Evolutionary conservation across 2,113 vertebrate species (phyloP).

Genomic region (Pseudois nayaur): DNA sequence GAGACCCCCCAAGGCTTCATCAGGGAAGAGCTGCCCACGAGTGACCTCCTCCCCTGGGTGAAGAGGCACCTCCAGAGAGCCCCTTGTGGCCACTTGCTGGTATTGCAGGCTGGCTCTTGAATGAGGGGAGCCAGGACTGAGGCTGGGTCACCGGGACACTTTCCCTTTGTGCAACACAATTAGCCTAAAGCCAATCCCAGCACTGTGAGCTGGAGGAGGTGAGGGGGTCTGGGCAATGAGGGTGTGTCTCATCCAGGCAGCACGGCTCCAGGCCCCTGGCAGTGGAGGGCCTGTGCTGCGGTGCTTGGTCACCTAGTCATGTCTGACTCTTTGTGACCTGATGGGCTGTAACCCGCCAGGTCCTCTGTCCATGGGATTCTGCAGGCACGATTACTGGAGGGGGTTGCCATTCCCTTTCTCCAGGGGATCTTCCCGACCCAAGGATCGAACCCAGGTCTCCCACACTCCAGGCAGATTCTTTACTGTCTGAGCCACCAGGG

Average conservation of each 20-base stretch:
- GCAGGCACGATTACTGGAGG: not conserved
- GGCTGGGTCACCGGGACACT: too few relatives aligned
- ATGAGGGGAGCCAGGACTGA: not conserved
- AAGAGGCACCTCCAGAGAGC: not conserved
- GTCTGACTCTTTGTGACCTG: not conserved
- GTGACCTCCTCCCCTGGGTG: not conserved
- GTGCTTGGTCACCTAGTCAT: not conserved
- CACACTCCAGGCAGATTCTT: not conserved
- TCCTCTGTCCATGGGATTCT: not conserved
- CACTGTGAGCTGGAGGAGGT: not conserved
- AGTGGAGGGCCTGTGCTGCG: not conserved
- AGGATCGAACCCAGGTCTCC: not conserved
- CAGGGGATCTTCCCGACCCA: not conserved
- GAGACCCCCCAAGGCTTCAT: not conserved
- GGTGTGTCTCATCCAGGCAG: not conserved
- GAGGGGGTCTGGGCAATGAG: not conserved
- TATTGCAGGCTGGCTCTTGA: not conserved
- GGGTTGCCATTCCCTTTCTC: not conserved
- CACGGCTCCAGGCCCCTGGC: not conserved
- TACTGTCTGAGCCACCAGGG: not conserved
- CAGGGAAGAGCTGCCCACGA: too few relatives aligned
- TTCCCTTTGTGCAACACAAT: not conserved
- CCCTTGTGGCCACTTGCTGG: slow-evolving; percentile 33
- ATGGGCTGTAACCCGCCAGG: not conserved
- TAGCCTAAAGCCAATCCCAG: not conserved